These are phyloP conservation scores for Heliconius cydno DNA, from an alignment of 2,888 invertebrate genomes.

Conservation along the genomic window DNA sequence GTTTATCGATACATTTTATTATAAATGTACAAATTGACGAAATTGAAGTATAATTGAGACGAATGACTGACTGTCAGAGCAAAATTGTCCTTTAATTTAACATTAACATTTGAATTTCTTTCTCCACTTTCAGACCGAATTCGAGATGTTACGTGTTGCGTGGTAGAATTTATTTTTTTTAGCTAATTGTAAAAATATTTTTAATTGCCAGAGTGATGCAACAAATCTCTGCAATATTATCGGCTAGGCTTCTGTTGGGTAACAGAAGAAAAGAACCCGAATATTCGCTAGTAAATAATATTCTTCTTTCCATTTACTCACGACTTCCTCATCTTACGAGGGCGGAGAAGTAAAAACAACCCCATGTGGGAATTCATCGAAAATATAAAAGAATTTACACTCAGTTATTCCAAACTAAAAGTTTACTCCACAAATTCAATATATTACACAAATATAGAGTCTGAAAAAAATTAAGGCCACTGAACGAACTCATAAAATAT, in stretches of 20 bases:
- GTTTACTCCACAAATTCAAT: not conserved
- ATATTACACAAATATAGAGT: not conserved
- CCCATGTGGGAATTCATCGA: not conserved
- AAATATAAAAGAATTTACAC: not conserved
- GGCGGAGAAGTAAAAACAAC: not conserved
- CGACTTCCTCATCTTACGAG: not conserved
- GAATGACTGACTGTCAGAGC: not conserved
- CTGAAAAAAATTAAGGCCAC: slow-evolving; percentile 6
- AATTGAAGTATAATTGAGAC: not conserved
- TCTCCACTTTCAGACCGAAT: too few relatives aligned
- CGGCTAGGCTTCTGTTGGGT: too few relatives aligned
- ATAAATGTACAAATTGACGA: not conserved
- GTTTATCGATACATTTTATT: slow-evolving; percentile 4
- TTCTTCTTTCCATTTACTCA: too few relatives aligned
- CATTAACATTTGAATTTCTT: not conserved
- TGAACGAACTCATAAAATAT: slow-evolving; percentile 28
- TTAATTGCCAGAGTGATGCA: too few relatives aligned
- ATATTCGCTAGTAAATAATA: too few relatives aligned
- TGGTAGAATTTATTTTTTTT: too few relatives aligned
- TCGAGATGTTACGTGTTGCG: too few relatives aligned
- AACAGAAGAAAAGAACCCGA: too few relatives aligned
- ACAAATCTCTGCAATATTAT: too few relatives aligned
- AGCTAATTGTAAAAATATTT: too few relatives aligned
- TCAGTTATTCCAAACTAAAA: not conserved
- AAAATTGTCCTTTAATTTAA: not conserved